A percentile compares a stretch with the other conserved stretches of the same genome.
Evolutionary conservation across 2,113 vertebrate species (phyloP).

Genomic region (Naja naja): DNA sequence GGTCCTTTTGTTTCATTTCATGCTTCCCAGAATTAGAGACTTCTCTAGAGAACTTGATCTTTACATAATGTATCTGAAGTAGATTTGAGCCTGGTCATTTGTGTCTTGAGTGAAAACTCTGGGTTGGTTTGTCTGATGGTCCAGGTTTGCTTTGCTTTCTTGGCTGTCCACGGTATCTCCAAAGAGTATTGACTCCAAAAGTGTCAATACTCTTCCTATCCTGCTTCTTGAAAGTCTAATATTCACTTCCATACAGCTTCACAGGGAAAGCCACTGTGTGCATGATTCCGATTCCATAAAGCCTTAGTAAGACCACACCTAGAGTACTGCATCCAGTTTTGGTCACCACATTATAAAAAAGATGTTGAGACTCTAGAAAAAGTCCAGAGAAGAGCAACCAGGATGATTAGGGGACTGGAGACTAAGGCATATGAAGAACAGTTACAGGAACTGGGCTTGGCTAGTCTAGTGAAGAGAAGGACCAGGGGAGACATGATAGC

Average conservation of each 20-base stretch:
- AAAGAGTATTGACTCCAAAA: neutral
- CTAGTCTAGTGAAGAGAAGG: too few species aligned
- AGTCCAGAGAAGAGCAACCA: too few species aligned
- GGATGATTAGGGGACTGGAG: too few species aligned
- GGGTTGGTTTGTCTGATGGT: neutral
- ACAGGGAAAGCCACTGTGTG: neutral
- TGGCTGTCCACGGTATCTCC: neutral
- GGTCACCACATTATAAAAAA: too few species aligned
- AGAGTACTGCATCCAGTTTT: too few species aligned
- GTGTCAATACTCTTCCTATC: neutral
- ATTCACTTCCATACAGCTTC: neutral
- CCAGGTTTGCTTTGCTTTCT: neutral
- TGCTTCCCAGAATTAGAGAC: neutral
- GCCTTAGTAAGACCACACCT: too few species aligned
- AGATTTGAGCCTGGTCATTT: neutral
- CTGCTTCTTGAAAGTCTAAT: neutral
- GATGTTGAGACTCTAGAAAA: too few species aligned
- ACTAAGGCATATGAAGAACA: too few species aligned
- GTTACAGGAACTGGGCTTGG: too few species aligned
- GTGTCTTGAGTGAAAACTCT: neutral
- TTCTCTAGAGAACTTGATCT: neutral
- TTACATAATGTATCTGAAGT: neutral
- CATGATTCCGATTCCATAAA: neutral
- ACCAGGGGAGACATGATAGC: too few species aligned
- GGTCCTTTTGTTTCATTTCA: neutral